A percentile compares a stretch with the other conserved stretches of the same genome.
phyloP scores from a whole-genome alignment of 2,797 vertebrate species.

The Zenarchopterus dispar region DNA sequence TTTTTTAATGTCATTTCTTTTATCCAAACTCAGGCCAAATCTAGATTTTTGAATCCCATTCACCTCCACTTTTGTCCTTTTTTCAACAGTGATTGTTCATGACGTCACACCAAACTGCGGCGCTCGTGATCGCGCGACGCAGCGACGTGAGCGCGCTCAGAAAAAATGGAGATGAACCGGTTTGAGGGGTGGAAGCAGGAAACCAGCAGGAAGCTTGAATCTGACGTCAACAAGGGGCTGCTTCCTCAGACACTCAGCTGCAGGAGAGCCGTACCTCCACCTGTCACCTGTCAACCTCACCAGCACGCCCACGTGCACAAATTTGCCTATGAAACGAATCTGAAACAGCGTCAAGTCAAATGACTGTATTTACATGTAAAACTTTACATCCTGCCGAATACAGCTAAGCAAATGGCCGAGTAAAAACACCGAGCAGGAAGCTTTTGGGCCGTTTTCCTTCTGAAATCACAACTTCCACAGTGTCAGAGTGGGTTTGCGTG shows the following conservation, averaged over 20 bases:
- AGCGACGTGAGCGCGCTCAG: neutral
- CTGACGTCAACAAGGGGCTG: neutral
- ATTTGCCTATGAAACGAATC: slow-evolving; percentile 59
- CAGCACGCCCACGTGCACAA: neutral
- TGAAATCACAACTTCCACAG: too few relatives aligned
- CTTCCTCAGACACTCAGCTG: neutral
- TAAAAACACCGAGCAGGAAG: neutral
- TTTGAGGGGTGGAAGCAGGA: slow-evolving; percentile 20
- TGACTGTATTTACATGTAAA: slow-evolving; percentile 25
- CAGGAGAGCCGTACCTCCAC: neutral
- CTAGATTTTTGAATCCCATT: too few relatives aligned
- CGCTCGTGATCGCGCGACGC: neutral
- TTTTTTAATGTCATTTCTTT: too few relatives aligned
- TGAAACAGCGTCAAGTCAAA: slow-evolving; percentile 18
- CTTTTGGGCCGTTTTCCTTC: too few relatives aligned
- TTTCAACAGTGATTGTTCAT: too few relatives aligned
- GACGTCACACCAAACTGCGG: neutral
- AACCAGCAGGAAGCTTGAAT: neutral
- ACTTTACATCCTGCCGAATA: neutral
- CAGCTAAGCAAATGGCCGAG: slow-evolving; percentile 12
- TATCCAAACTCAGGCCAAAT: too few relatives aligned
- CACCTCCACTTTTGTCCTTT: too few relatives aligned
- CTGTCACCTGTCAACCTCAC: neutral
- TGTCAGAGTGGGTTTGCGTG: neutral
- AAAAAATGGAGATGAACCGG: slow-evolving; percentile 57